Evolutionary conservation across 1,140 invertebrate species (phyloP).

Genomic region (Gonatopus flavifemur): DNA sequence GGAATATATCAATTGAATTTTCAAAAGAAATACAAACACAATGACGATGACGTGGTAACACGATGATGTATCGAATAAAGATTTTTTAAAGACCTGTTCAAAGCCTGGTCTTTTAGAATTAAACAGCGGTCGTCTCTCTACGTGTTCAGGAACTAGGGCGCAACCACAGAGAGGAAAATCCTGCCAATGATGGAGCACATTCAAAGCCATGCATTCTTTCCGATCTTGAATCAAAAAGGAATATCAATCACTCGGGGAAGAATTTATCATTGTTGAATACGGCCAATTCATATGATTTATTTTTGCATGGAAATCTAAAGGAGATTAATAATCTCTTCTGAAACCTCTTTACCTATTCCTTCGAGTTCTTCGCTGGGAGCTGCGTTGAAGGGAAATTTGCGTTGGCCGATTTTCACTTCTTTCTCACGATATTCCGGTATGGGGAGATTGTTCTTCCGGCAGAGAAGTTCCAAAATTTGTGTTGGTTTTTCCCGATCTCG

Average conservation of each 20-base stretch:
- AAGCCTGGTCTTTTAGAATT: slow-evolving; percentile 75
- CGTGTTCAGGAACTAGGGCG: slow-evolving; percentile 82
- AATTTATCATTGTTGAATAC: too few species aligned
- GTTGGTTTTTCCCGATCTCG: slow-evolving; percentile 74
- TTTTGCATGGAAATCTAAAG: too few species aligned
- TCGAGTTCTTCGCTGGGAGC: background rate
- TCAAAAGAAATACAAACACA: too few species aligned
- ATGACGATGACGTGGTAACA: too few species aligned
- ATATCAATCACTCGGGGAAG: slow-evolving; percentile 12
- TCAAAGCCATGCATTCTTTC: slow-evolving; percentile 70
- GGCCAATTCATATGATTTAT: too few species aligned
- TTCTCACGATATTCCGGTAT: slow-evolving; percentile 49
- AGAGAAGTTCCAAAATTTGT: slow-evolving; percentile 72
- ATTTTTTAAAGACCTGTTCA: slow-evolving; percentile 84
- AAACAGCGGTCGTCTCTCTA: slow-evolving; percentile 82
- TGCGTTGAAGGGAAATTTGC: slow-evolving; percentile 9
- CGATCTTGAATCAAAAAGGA: slow-evolving; percentile 43
- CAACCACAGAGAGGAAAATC: slow-evolving; percentile 75
- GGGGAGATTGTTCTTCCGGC: slow-evolving; percentile 65
- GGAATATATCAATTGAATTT: too few species aligned
- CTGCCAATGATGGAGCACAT: slow-evolving; percentile 70
- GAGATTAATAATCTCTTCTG: too few species aligned
- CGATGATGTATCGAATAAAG: too few species aligned
- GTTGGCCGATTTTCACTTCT: slow-evolving; percentile 21
- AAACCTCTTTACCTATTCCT: too few species aligned